Base-by-base conservation (phyloP, 2,888 invertebrate genomes). In the Drosophila histrio region DNA sequence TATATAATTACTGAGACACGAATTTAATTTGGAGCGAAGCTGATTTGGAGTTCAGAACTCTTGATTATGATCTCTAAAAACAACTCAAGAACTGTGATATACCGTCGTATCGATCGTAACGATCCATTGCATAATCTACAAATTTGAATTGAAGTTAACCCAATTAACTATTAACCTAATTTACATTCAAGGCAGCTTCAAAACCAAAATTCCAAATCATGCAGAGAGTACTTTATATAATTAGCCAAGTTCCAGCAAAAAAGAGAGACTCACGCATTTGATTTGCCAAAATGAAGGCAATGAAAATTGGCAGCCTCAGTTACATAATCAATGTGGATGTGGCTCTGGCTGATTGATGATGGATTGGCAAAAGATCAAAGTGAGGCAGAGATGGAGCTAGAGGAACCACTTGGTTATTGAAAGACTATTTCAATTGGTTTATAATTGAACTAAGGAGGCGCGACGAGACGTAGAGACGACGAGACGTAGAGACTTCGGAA, bases 391-490 rank as follows among this genome's bases (percentile, higher is more conserved):
- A 7, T 15, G 32, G 44, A 36, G 47, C 38, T 41, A 28, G 63
- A 57, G 49, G 67, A 68, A 62, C 43, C 67, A 75, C 60, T 74
- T 67, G 63, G 49, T 34, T 49, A 65, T 59, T 64, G 70, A 71
- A 74, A 74, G 62, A 81, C 77, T 84, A 82, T 82, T 82, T 82
- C 82, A 82, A 82, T 82, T 82, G 82, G 74, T 79, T 85, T 82
- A 85, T 85, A 85, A 82, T 82, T 82, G 85, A 82, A 75, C 77
- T 77, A 82, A 85, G 83, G 68, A 82, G 82, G 74, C 82, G 77
- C 59, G 63, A 78, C 57, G 57, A n/a, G 28, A 36, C 78, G 73
- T n/a, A n/a, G n/a, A 47, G 38, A 8, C 44, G 52, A 58, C 61
- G 36, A 43, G 58, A 17, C 17, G 49, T 36, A 41, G 28, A 34